Conservation (phyloP, 2,888 invertebrate genomes). For the Melitaea athalia region DNA sequence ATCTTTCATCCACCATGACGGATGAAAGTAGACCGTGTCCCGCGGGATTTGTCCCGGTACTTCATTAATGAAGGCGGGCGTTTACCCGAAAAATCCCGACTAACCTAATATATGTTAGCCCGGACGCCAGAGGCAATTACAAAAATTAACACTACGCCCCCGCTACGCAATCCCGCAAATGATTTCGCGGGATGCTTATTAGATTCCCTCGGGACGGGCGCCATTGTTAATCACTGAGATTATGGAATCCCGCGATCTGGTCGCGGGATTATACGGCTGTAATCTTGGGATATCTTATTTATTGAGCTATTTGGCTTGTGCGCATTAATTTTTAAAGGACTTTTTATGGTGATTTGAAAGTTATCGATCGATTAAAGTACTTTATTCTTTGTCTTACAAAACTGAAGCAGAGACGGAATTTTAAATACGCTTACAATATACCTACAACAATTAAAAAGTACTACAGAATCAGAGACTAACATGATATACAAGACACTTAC, state of each 20-base stretch:
- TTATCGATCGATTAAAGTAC: not conserved
- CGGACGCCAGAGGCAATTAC: constrained; percentile 55
- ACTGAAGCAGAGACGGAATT: too few relatives aligned
- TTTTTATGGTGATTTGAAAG: not conserved
- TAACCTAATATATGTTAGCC: constrained; percentile 40
- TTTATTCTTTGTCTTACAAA: not conserved
- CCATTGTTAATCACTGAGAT: constrained; percentile 57
- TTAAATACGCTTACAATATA: too few relatives aligned
- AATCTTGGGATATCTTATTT: constrained; percentile 24
- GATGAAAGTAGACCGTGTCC: constrained; percentile 32
- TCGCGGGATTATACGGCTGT: constrained; percentile 35
- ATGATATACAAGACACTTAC: too few relatives aligned
- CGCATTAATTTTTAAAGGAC: not conserved
- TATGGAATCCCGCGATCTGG: constrained; percentile 39
- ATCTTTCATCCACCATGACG: constrained; percentile 13
- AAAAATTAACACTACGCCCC: constrained; percentile 62
- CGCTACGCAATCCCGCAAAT: constrained; percentile 62
- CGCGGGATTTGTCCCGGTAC: constrained; percentile 19
- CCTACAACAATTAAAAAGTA: too few relatives aligned
- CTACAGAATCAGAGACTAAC: too few relatives aligned
- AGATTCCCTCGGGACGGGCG: constrained; percentile 50
- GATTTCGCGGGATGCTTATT: constrained; percentile 57
- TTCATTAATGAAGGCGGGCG: constrained; percentile 29
- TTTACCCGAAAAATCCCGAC: constrained; percentile 32
- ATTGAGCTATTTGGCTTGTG: constrained; percentile 13